Evolutionary conservation across 2,113 vertebrate species (phyloP).

Genomic region (Phalacrocorax aristotelis): DNA sequence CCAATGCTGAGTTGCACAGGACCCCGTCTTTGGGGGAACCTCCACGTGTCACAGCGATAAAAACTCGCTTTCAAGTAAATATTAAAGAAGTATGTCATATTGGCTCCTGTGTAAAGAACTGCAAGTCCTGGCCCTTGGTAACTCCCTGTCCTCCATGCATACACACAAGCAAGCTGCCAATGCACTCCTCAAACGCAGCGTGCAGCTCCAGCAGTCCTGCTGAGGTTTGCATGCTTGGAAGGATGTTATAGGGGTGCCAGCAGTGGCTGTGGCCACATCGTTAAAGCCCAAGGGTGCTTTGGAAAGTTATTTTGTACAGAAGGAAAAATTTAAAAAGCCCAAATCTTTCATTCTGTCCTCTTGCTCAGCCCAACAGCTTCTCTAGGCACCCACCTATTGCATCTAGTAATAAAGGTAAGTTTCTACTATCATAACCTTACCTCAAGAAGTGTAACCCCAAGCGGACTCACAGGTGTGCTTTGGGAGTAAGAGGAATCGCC

Average conservation of each 20-base stretch:
- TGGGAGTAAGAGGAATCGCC: background rate
- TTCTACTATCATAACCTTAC: background rate
- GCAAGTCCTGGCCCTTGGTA: background rate
- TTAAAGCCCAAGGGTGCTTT: background rate
- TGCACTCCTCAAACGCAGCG: background rate
- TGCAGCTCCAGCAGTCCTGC: background rate
- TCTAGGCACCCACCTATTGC: background rate
- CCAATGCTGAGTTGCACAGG: background rate
- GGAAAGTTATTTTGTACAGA: background rate
- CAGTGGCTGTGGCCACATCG: accelerated
- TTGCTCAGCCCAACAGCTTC: background rate
- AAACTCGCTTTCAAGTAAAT: background rate
- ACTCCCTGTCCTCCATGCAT: background rate
- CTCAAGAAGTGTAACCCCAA: background rate
- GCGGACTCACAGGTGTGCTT: background rate
- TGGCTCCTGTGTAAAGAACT: background rate
- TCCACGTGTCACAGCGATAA: background rate
- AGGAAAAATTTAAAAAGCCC: accelerated
- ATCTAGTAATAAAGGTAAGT: background rate
- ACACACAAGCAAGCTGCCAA: background rate
- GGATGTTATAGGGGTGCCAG: background rate
- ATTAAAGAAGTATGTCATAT: background rate
- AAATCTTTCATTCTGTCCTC: background rate
- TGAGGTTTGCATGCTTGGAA: background rate
- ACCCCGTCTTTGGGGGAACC: background rate